Percentiles rank a stretch among this genome's conserved stretches.
phyloP scores from a whole-genome alignment of 2,113 vertebrate genomes.

The Martes martes region DNA sequence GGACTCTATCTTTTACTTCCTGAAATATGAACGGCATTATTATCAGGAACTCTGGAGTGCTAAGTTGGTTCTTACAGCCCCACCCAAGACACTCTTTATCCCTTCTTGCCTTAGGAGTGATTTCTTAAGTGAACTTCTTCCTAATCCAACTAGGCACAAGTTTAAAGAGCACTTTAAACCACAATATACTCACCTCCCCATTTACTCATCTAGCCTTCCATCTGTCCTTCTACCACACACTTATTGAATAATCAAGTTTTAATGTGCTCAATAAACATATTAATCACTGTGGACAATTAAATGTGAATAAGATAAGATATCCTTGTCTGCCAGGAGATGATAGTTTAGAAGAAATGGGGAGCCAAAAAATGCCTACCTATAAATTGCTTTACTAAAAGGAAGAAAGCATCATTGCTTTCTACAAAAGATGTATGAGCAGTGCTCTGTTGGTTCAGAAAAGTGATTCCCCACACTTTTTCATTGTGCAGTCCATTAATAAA shows the following conservation, averaged over 20 bases:
- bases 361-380: not conserved
- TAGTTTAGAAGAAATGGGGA: not conserved
- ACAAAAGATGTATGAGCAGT: not conserved
- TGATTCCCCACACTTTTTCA: not conserved
- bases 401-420: not conserved
- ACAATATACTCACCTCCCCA: not conserved
- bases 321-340: not conserved
- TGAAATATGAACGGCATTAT: not conserved
- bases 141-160: not conserved
- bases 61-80: not conserved
- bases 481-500: not conserved
- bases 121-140: not conserved
- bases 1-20: not conserved
- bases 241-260: not conserved
- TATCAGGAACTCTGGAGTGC: not conserved
- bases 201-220: not conserved
- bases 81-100: not conserved
- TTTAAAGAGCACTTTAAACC: not conserved
- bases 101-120: not conserved
- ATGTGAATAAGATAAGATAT: not conserved
- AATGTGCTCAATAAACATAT: not conserved
- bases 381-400: not conserved
- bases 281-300: not conserved
- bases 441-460: not conserved
- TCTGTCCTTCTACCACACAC: not conserved